Evolutionary conservation across 35 echinoderm and acorn worm species (phyloP), one percentile per base, ranked within the genome.

Genomic region (Holothuria glaberrima): DNA sequence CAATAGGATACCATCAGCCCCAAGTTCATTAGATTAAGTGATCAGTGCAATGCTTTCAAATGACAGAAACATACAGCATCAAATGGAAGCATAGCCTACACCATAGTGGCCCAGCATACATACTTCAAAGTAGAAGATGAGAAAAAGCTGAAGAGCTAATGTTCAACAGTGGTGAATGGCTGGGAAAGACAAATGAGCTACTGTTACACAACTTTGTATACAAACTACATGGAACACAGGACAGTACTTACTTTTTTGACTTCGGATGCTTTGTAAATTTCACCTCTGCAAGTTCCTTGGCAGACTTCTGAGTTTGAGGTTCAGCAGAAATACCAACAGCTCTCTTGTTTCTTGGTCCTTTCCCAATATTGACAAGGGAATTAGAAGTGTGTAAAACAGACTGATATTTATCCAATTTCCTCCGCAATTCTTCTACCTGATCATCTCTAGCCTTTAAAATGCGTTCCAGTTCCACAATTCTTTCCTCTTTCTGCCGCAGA

Each of bases 281-380:
- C 34, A 94, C 80, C 30, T 67, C 83, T 13, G 87, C 84, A 46
- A 97, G 48, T 46, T 97, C 94, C 91, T 91, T 74, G 26, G 88
- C 88, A 45, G 88, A 82, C 58, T 61, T 93, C 82, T 89, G 74
- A 12, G 89, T 61, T 61, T 97, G 94, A 34, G 94, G 94, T 75
- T 97, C 94, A 30, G 94, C 94, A 6, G 94, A 97, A 35, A 97
- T 97, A 48, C 94, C 94, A 63, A 93, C 34, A 30, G 91, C 94
- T 63, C 94, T 41, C 54, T 93, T 93, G 74, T 65, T 85, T 50
- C 89, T 93, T 17, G 91, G 94, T 31, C 81, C 82, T 38, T 75
- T 84, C 14, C 82, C 82, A 20, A 89, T 88, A 31, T 86, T 90
- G 18, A 93, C 88, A 62, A 90, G 69, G 26, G 88, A 93, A 36